These are phyloP conservation scores for Percopsis omiscomaycus DNA, from an alignment of 2,797 vertebrate species.

Conservation along the genomic window DNA sequence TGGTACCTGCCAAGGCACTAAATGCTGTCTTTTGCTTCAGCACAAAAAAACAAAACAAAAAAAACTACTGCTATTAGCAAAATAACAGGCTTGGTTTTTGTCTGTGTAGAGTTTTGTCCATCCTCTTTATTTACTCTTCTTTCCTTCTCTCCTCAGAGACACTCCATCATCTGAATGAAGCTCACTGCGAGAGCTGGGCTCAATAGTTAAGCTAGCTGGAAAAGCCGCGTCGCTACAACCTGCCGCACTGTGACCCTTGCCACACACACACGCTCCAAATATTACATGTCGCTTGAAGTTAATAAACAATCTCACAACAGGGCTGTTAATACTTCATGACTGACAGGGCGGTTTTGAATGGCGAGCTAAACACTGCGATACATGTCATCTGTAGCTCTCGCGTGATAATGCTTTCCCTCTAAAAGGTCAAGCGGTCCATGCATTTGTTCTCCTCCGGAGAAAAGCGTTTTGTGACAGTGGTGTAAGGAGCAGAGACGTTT, in stretches of 20 bases:
- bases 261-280: neutral
- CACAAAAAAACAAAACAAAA: neutral
- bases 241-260: slow-evolving; percentile 3
- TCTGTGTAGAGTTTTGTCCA: neutral
- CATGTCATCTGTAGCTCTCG: neutral
- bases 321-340: slow-evolving; percentile 19
- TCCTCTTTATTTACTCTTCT: neutral
- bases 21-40: neutral
- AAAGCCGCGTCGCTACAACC: slow-evolving; percentile 6
- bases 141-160: slow-evolving; percentile 5
- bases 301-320: neutral
- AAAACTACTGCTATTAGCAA: neutral
- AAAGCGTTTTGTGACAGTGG: slow-evolving; percentile 24
- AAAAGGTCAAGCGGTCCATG: slow-evolving; percentile 23
- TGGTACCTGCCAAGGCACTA: neutral
- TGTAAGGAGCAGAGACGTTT: slow-evolving; percentile 13
- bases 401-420: slow-evolving; percentile 20
- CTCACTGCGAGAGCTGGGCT: slow-evolving; percentile 31
- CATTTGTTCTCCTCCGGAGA: slow-evolving; percentile 9
- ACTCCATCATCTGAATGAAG: slow-evolving; percentile 33
- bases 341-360: neutral
- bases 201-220: slow-evolving; percentile 47
- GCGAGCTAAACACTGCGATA: neutral
- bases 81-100: neutral
- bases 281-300: neutral